Base-by-base conservation (phyloP, 2,888 invertebrate genomes). In the Plebejus melissa region DNA sequence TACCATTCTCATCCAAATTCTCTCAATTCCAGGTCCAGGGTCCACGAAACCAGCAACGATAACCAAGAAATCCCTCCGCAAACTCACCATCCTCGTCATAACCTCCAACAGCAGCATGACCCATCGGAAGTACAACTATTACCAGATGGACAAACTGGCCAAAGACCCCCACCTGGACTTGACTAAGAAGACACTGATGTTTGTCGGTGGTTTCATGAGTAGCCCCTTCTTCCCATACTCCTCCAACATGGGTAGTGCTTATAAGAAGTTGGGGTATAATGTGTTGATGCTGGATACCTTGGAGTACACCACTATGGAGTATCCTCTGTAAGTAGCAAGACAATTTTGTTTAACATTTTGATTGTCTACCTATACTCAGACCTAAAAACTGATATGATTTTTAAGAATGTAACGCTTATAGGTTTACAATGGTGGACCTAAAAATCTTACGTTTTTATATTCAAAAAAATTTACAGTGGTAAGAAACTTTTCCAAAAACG, bases 251-350 rank as follows among this genome's bases (percentile, higher is more conserved):
- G 60, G 22, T 1, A 74, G 60, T 4, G 28, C 60, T 11, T 74
- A 65, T 32, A 74, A 74, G 74, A 38, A 41, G 41, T 13, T 65
- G 28, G 74, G 74, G 46, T 74, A 74, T 22, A 74, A 74, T 22
- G 74, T 74, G 0, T 16, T 74, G 1, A 65, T 74, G 60, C 1
- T 74, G 32, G 74, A 74, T 13, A 74, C 65, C 6, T 22, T 60
- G n/a, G n/a, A 41, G 28, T 74, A 65, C 28, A 41, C 74, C 46
- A 65, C 9, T 1, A 28, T 74, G 46, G 65, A 65, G 28, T 74
- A 74, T 13, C 46, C 65, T 4, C 72, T 13, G 72, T 72, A 50
- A 72, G 50, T 46, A 46, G 46, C 46, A 7, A 41, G 7, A 41
- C 1, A 41, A 7, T 41, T 38, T 38, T 41, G 9, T 41, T 9